Conservation (phyloP, 2,888 invertebrate genomes). For the Mythimna ferrago region DNA sequence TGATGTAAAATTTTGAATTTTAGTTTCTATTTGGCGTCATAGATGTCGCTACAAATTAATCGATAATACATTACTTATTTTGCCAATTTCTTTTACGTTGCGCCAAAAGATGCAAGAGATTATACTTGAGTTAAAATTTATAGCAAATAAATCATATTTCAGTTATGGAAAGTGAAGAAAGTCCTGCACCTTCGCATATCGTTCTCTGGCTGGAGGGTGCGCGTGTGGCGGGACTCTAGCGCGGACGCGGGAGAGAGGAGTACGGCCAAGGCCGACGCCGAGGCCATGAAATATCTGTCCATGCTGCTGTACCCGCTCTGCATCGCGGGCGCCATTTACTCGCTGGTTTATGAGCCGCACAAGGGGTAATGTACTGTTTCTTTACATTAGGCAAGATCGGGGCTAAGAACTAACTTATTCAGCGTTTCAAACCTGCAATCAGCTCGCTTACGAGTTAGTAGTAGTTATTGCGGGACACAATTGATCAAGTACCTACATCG, state of each 20-base stretch:
- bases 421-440: too few species aligned
- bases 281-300: slow-evolving; percentile 97
- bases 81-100: background rate
- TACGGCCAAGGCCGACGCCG: slow-evolving; percentile 97
- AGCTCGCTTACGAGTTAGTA: too few species aligned
- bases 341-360: slow-evolving; percentile 97
- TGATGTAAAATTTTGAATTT: too few species aligned
- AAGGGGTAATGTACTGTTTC: slow-evolving; percentile 92
- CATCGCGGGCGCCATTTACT: slow-evolving; percentile 96
- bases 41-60: too few species aligned
- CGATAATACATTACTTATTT: background rate
- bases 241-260: slow-evolving; percentile 92
- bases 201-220: slow-evolving; percentile 79
- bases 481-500: too few species aligned
- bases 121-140: background rate
- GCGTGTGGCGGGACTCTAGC: slow-evolving; percentile 81
- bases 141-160: slow-evolving; percentile 54
- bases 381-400: too few species aligned
- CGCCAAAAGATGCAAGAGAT: background rate
- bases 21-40: too few species aligned
- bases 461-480: too few species aligned
- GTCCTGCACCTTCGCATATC: slow-evolving; percentile 94
- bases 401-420: too few species aligned
- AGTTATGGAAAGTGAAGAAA: slow-evolving; percentile 99
- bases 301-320: slow-evolving; percentile 97